Percentiles rank a stretch among this genome's conserved stretches.
Conservation (phyloP, 1,140 invertebrate genomes). For the Conus betulinus region DNA sequence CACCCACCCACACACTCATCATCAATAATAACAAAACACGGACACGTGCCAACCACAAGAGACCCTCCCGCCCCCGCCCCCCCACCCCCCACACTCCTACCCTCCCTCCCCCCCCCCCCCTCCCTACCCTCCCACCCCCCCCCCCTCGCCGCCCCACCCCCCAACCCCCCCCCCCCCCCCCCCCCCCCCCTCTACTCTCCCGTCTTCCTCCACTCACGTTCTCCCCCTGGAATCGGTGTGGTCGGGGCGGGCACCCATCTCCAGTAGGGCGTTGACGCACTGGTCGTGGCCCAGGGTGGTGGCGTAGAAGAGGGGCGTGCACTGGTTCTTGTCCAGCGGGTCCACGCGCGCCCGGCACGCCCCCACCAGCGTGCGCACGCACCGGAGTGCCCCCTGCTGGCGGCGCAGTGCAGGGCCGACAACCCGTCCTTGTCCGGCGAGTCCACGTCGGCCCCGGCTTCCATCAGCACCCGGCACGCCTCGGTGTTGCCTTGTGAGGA, state of each 20-base stretch:
- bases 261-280: slow-evolving; percentile 90
- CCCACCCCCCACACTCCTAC: no score
- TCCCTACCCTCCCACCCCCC: no score
- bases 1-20: no score
- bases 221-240: slow-evolving; percentile 93
- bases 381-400: slow-evolving; percentile 94
- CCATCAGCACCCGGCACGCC: slow-evolving; percentile 90
- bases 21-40: no score
- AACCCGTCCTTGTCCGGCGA: slow-evolving; percentile 85
- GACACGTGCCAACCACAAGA: no score
- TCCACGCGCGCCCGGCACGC: slow-evolving; percentile 81
- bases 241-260: slow-evolving; percentile 92
- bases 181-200: no score
- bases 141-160: no score
- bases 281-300: slow-evolving; percentile 96
- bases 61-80: no score
- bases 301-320: slow-evolving; percentile 96
- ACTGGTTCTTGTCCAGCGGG: slow-evolving; percentile 85
- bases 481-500: slow-evolving; percentile 83
- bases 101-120: no score
- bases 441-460: slow-evolving; percentile 88
- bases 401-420: slow-evolving; percentile 93
- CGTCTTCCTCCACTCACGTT: slow-evolving; percentile 79
- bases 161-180: no score
- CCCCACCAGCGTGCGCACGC: slow-evolving; percentile 89